These are phyloP conservation scores for Myiothlypis chrysogaster DNA, from an alignment of 2,797 vertebrate genomes.

Conservation along the genomic window DNA sequence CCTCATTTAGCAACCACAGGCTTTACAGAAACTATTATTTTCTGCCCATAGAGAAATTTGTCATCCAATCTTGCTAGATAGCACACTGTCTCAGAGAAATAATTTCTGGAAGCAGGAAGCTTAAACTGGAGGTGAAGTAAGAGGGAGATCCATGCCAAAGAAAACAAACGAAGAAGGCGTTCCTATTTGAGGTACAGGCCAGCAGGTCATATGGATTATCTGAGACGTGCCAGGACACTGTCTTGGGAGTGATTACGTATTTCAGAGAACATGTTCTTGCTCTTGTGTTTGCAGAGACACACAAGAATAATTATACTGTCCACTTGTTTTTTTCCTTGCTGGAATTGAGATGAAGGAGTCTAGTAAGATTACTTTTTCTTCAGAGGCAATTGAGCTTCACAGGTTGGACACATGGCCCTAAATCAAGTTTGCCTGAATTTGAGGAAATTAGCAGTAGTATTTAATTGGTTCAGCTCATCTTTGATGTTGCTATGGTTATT, in stretches of 20 bases:
- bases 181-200: conserved; percentile 38
- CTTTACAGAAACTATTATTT: neutral
- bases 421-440: neutral
- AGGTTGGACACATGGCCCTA: neutral
- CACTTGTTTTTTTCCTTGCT: neutral
- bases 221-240: conserved; percentile 17
- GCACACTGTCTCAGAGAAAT: neutral
- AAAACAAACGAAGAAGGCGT: neutral
- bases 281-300: neutral
- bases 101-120: conserved; percentile 18
- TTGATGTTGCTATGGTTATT: neutral
- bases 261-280: conserved; percentile 1
- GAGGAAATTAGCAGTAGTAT: neutral
- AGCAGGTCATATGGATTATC: conserved; percentile 39
- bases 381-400: neutral
- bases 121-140: conserved; percentile 27
- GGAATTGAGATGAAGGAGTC: neutral
- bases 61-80: neutral
- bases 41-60: neutral
- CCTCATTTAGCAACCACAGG: neutral
- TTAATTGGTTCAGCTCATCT: neutral
- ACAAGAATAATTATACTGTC: neutral
- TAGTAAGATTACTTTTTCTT: neutral
- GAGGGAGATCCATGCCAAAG: neutral
- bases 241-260: neutral